Percentiles rank a stretch among this genome's conserved stretches.
Conservation (phyloP, 2,888 invertebrate genomes). For the Kryphioiulus occultus region DNA sequence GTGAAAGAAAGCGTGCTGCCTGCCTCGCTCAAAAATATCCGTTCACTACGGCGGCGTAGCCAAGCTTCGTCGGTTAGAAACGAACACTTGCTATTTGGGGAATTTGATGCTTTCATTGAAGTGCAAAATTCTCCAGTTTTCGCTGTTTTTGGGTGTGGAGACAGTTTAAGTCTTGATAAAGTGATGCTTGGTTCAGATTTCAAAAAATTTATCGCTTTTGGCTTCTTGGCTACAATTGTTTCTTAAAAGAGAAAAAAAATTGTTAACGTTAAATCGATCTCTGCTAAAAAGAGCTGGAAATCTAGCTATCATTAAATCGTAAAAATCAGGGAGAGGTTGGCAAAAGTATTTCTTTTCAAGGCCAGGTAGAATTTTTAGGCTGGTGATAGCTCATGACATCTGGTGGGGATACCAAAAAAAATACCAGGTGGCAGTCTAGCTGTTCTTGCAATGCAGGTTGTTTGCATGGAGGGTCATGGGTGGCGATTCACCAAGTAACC, state of each 20-base stretch:
- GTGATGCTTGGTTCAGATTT: slow-evolving; percentile 22
- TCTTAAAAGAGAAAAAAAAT: slow-evolving; percentile 63
- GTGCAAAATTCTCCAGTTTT: not conserved
- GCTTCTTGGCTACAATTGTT: slow-evolving; percentile 83
- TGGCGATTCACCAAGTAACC: too few species aligned
- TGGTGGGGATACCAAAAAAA: too few species aligned
- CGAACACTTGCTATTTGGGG: slow-evolving; percentile 44
- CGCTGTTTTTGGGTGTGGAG: not conserved
- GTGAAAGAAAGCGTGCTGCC: not conserved
- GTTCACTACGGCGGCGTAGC: slow-evolving; percentile 62
- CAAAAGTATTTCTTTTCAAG: too few species aligned
- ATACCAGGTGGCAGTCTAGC: too few species aligned
- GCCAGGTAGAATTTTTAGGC: too few species aligned
- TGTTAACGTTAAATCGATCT: not conserved
- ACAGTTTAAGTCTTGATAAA: slow-evolving; percentile 37
- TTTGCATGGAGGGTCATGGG: too few species aligned
- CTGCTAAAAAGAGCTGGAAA: too few species aligned
- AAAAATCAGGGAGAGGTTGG: too few species aligned
- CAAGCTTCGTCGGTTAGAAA: slow-evolving; percentile 60
- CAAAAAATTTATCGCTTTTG: slow-evolving; percentile 60
- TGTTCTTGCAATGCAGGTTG: too few species aligned
- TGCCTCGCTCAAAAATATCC: slow-evolving; percentile 62
- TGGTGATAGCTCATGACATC: too few species aligned
- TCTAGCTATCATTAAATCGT: too few species aligned
- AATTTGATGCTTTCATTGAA: not conserved